Percentiles rank a stretch among this genome's conserved stretches.
phyloP scores from a whole-genome alignment of 2,888 invertebrate species.

The Erebia epiphron region DNA sequence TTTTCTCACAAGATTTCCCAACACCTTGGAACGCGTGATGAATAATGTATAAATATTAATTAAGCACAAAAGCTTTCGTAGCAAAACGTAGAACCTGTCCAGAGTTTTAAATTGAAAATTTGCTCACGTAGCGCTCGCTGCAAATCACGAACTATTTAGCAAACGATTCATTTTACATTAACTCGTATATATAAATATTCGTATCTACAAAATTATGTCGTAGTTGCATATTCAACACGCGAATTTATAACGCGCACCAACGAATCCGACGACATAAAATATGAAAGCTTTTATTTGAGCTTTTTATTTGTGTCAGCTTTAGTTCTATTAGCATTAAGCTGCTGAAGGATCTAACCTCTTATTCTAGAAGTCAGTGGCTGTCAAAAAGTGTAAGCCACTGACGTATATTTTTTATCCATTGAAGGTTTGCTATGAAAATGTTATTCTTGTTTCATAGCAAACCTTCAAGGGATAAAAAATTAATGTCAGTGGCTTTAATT shows the following conservation, averaged over 20 bases:
- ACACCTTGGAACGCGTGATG: neutral
- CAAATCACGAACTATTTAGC: slow-evolving; percentile 1
- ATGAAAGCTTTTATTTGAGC: neutral
- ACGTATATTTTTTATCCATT: too few relatives aligned
- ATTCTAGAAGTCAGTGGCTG: too few relatives aligned
- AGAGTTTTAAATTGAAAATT: neutral
- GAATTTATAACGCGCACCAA: neutral
- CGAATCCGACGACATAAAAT: neutral
- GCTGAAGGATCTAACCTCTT: too few relatives aligned
- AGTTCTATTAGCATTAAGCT: too few relatives aligned
- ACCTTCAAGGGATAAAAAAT: too few relatives aligned
- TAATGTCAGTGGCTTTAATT: too few relatives aligned
- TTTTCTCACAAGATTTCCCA: neutral
- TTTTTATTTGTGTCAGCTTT: too few relatives aligned
- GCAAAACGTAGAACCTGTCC: neutral
- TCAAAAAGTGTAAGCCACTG: too few relatives aligned
- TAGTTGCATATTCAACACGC: neutral
- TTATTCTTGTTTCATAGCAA: too few relatives aligned
- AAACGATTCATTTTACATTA: neutral
- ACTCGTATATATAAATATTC: neutral
- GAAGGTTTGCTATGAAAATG: too few relatives aligned
- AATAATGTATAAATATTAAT: slow-evolving; percentile 14
- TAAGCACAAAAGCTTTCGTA: slow-evolving; percentile 12
- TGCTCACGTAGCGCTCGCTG: neutral
- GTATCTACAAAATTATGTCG: neutral